Base-by-base conservation (phyloP, 1,140 invertebrate genomes). In the Drosophila subpulchrella region DNA sequence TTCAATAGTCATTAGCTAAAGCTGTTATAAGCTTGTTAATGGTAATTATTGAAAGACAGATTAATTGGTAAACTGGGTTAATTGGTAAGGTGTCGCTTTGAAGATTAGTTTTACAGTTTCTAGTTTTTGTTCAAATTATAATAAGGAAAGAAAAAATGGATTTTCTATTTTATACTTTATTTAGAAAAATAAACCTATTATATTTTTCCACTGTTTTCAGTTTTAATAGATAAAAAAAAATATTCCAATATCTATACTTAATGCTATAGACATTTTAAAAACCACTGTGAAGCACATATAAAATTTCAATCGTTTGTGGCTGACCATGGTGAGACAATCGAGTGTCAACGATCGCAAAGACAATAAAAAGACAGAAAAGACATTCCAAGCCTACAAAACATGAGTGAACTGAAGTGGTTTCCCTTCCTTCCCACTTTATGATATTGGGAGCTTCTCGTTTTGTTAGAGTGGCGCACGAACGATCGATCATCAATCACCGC, bases 401-500 rank as follows among this genome's bases (percentile, higher is more conserved):
- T 24, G 56, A 56, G 39, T 50, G 34, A 57, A 36, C 42, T 57
- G 17, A 57, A 71, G 67, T 47, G 36, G 42, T 42, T 41, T 17
- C 36, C 47, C 47, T 51, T 51, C n/a, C 32, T 15, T 11, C 15
- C 24, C 10, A 32, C 38, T 50, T 41, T 57, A 41, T 68, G 56
- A 39, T 32, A 32, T 57, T 63, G 48, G 67, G 10, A 50, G 66
- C 67, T 48, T 53, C 54, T 60, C 48, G 32, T 59, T 65, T 57
- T 61, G 66, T 66, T 77, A 47, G 30, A 77, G 65, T 61, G 75
- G 61, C 78, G 70, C 75, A 82, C 75, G 79, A 88, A 68, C 83
- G 59, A 86, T 86, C 32, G 32, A 34, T 34, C 83, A 86, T 34
- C 83, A 86, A 86, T 86, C 83, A 84, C 46, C 53, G 17, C 51